phyloP scores from a whole-genome alignment of 1,140 invertebrate genomes.

The Trichonephila clavipes region DNA sequence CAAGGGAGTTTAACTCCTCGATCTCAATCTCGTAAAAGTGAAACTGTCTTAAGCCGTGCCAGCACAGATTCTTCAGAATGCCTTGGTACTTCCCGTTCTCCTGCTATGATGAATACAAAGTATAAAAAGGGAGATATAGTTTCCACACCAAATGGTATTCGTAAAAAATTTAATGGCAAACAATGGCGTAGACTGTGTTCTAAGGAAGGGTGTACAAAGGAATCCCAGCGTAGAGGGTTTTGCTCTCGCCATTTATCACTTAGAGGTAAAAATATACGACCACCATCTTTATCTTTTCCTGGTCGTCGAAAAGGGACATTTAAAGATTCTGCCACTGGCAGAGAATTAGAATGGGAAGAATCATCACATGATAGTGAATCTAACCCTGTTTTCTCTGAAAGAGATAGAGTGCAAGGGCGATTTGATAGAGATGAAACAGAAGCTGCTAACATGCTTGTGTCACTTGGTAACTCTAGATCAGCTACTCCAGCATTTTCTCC shows the following conservation, averaged over 20 bases:
- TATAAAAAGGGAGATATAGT: constrained; percentile 99
- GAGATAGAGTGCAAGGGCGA: constrained; percentile 84
- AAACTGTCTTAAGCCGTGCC: constrained; percentile 65
- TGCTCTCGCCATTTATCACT: constrained; percentile 97
- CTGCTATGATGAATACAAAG: constrained; percentile 91
- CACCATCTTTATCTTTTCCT: constrained; percentile 78
- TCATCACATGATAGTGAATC: constrained; percentile 87
- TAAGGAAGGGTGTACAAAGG: constrained; percentile 97
- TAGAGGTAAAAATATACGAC: constrained; percentile 86
- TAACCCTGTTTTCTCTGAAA: constrained; percentile 88
- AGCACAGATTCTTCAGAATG: constrained; percentile 79
- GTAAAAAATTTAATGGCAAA: constrained; percentile 99
- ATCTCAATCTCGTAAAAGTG: constrained; percentile 69
- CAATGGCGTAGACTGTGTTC: constrained; percentile 98
- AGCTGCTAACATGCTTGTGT: constrained; percentile 97
- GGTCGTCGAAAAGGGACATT: constrained; percentile 79
- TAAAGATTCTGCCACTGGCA: constrained; percentile 80
- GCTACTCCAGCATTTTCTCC: constrained; percentile 93
- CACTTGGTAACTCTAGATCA: constrained; percentile 93
- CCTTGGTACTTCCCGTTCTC: constrained; percentile 84
- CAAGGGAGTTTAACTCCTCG: constrained; percentile 70
- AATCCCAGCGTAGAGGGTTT: constrained; percentile 97
- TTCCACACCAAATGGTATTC: constrained; percentile 95
- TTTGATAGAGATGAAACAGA: constrained; percentile 97
- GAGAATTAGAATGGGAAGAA: constrained; percentile 89